Evolutionary conservation across 2,888 invertebrate species (phyloP).

Genomic region (Tetropium fuscum): DNA sequence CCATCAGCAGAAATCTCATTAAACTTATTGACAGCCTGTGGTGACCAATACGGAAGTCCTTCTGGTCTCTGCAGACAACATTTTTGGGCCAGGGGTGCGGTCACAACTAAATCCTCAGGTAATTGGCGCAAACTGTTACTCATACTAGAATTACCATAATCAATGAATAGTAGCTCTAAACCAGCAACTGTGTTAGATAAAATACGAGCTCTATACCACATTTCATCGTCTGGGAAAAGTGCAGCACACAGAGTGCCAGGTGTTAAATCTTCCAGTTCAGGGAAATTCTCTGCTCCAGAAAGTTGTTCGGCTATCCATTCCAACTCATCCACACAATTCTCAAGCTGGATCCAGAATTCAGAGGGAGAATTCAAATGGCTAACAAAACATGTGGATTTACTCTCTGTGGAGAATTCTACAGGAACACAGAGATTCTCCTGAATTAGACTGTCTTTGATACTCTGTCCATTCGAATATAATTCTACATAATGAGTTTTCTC

Average conservation of each 20-base stretch:
- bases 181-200: conserved; percentile 70
- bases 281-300: conserved; percentile 67
- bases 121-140: conserved; percentile 72
- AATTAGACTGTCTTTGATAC: conserved; percentile 73
- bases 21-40: conserved; percentile 75
- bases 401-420: conserved; percentile 66
- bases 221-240: conserved; percentile 74
- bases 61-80: conserved; percentile 69
- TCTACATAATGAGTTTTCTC: conserved; percentile 76
- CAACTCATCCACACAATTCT: conserved; percentile 71
- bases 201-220: conserved; percentile 77
- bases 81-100: conserved; percentile 74
- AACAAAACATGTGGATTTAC: conserved; percentile 73
- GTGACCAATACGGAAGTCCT: conserved; percentile 72
- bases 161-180: conserved; percentile 74
- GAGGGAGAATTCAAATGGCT: conserved; percentile 76
- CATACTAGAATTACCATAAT: conserved; percentile 77
- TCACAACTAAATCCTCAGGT: conserved; percentile 71
- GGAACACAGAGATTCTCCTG: conserved; percentile 70
- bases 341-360: conserved; percentile 82
- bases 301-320: conserved; percentile 74
- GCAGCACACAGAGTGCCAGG: conserved; percentile 76
- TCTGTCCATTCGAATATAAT: conserved; percentile 72
- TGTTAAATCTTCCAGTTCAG: conserved; percentile 67
- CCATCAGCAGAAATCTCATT: conserved; percentile 77